Evolutionary conservation across 2,797 vertebrate genomes (phyloP), one percentile per base, ranked within the genome.

Genomic region (Pipistrellus pipistrellus): DNA sequence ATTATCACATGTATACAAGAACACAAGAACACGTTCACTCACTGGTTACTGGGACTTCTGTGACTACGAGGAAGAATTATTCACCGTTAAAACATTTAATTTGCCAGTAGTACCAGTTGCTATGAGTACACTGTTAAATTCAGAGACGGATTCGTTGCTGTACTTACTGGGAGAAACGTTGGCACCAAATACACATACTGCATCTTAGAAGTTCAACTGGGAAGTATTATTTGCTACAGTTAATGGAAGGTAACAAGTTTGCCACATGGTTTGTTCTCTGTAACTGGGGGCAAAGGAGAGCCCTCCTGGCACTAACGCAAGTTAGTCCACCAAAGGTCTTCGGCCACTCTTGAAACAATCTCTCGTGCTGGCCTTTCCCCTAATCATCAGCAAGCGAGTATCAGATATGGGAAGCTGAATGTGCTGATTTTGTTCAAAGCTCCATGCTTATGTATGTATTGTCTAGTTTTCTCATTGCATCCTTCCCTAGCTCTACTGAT

Each of bases 201-300:
- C 84, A 93, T 97, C 97, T 97, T 96, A 97, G 97, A 98, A 98
- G 97, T 96, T 95, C 93, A 94, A 97, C 97, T 94, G 96, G 62
- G 98, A 98, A 97, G 96, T 97, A 96, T 88, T 96, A 95, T 98
- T 98, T 98, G 98, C 98, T 98, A 98, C 98, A 96, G 97, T 97
- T 97, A 98, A 97, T 69, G 92, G 97, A 97, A 97, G 95, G 97
- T 97, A 98, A 98, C 97, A 96, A 97, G 97, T 97, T 94, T 97
- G 97, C 96, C 98, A 97, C 92, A 18, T 90, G 96, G 92, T 97
- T 97, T 96, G 81, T 97, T 96, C 80, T 95, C 91, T 93, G 97
- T 96, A 96, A 97, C 46, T 90, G 95, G 98, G 94, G 96, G 83
- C 92, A 97, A 88, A 38, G 93, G 66, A 55, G 85, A 96, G 92